Conservation (phyloP, 2,113 vertebrate species). For the Euleptes europaea region DNA sequence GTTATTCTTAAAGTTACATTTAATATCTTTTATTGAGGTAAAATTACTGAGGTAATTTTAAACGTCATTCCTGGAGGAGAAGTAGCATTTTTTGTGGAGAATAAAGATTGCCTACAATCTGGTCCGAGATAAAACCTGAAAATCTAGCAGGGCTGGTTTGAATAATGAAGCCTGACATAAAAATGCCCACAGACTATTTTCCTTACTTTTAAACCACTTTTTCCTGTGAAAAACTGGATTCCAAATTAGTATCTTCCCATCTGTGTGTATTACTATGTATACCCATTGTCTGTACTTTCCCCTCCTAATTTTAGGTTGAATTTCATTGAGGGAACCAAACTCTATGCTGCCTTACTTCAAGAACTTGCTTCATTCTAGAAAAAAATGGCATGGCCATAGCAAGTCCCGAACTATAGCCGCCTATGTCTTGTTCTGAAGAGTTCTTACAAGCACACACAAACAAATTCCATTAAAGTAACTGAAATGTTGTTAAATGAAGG, state of each 20-base stretch:
- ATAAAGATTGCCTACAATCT: too few relatives aligned
- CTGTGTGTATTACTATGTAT: not conserved
- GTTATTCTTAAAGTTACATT: not conserved
- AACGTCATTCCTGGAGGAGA: not conserved
- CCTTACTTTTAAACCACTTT: not conserved
- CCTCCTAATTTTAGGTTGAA: not conserved
- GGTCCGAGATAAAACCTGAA: not conserved
- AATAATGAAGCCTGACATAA: not conserved
- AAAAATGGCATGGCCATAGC: accelerated
- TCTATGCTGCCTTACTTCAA: conserved; percentile 15
- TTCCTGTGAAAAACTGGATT: not conserved
- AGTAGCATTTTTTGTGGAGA: not conserved
- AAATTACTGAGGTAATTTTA: not conserved
- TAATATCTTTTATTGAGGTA: not conserved
- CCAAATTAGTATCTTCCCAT: not conserved
- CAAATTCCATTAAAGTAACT: not conserved
- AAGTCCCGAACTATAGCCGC: accelerated
- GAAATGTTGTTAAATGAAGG: not conserved
- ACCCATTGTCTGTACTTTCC: not conserved
- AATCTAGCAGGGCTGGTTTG: not conserved
- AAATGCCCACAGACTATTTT: not conserved
- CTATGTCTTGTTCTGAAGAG: not conserved
- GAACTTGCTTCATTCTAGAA: not conserved
- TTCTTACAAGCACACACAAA: not conserved
- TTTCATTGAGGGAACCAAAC: conserved; percentile 33